These are phyloP conservation scores for Brachyopa scutellaris DNA, from an alignment of 2,888 invertebrate genomes.

Conservation along the genomic window DNA sequence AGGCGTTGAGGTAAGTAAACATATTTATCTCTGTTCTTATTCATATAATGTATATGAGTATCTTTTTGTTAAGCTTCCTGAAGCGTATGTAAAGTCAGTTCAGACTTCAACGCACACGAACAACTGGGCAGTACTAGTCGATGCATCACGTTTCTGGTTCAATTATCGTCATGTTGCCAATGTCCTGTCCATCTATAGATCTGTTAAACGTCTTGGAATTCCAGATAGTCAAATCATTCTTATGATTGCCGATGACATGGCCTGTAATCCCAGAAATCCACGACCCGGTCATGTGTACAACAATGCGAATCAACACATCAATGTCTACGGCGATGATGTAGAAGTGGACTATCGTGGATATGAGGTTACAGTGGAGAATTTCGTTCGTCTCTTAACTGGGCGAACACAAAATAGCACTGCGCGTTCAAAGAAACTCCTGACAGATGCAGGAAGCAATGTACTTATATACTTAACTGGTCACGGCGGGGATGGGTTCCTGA, in stretches of 20 bases:
- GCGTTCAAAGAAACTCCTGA: conserved; percentile 95
- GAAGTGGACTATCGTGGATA: conserved; percentile 99
- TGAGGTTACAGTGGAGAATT: conserved; percentile 98
- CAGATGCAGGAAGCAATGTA: conserved; percentile 98
- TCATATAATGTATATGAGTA: no score
- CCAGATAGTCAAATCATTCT: conserved; percentile 99
- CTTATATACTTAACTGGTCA: conserved; percentile 97
- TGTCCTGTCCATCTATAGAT: conserved; percentile 98
- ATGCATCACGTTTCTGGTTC: conserved; percentile 99
- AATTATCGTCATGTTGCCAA: conserved; percentile 99
- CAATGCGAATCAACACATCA: conserved; percentile 98
- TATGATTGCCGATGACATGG: conserved; percentile 99
- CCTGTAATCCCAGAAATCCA: conserved; percentile 98
- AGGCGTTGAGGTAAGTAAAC: background rate
- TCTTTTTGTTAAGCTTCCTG: conserved; percentile 75
- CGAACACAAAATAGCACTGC: conserved; percentile 96
- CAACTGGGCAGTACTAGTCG: conserved; percentile 99
- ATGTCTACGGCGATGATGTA: conserved; percentile 99
- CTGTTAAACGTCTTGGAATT: conserved; percentile 98
- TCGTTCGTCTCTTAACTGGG: conserved; percentile 97
- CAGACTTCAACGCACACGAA: conserved; percentile 89
- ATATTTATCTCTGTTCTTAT: background rate
- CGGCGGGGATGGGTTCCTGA: conserved; percentile 99
- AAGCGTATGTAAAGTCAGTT: conserved; percentile 78
- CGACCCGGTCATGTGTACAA: conserved; percentile 98